phyloP scores from a whole-genome alignment of 2,888 invertebrate species.

The Hypomecis atomaria region DNA sequence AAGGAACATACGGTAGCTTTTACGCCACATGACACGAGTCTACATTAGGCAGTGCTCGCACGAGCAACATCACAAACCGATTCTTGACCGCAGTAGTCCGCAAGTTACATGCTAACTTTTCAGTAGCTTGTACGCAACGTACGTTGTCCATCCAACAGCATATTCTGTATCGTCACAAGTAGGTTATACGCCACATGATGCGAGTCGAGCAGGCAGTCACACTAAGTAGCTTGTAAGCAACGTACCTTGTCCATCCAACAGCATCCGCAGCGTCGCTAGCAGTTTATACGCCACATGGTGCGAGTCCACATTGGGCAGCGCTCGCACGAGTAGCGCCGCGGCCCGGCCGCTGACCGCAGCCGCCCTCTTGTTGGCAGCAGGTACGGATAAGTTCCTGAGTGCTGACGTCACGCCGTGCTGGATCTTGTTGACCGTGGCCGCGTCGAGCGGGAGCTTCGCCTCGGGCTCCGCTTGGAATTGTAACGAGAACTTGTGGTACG shows the following conservation, averaged over 20 bases:
- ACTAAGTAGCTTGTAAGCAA: too few relatives aligned
- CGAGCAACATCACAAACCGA: too few relatives aligned
- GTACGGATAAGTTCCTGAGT: constrained; percentile 90
- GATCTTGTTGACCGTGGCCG: constrained; percentile 65
- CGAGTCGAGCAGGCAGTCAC: too few relatives aligned
- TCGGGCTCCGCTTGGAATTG: constrained; percentile 50
- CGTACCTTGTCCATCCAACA: constrained; percentile 92
- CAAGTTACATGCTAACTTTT: too few relatives aligned
- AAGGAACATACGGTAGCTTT: too few relatives aligned
- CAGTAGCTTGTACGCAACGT: too few relatives aligned
- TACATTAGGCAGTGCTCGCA: too few relatives aligned
- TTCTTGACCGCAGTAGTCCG: too few relatives aligned
- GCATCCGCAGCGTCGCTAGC: constrained; percentile 93
- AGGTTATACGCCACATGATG: too few relatives aligned
- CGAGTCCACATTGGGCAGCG: constrained; percentile 88
- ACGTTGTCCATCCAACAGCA: too few relatives aligned
- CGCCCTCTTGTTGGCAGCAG: constrained; percentile 89
- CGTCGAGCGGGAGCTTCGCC: constrained; percentile 48
- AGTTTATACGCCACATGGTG: constrained; percentile 94
- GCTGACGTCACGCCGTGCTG: constrained; percentile 92
- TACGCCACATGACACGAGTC: too few relatives aligned
- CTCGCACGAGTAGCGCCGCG: constrained; percentile 84
- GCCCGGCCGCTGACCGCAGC: constrained; percentile 88
- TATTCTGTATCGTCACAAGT: too few relatives aligned
- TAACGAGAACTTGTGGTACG: constrained; percentile 56